Evolutionary conservation across 2,888 invertebrate species (phyloP), one percentile per base, ranked within the genome.

Genomic region (Pollenia angustigena): DNA sequence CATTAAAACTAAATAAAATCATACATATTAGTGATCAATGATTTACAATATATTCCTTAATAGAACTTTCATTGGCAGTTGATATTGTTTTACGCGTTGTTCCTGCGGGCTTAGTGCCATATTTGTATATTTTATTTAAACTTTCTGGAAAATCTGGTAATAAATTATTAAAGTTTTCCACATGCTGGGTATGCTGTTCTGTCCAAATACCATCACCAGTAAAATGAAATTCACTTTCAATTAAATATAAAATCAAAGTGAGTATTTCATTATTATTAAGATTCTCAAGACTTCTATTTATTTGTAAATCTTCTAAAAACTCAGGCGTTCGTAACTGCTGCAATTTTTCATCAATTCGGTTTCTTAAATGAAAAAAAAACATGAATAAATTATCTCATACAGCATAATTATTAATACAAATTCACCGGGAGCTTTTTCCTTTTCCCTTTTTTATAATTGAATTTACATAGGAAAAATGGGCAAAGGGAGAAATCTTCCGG

Each of bases 171-270:
- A 93, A 93, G 80, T 93, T 93, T 69, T 92, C 92, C 16, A 93
- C 92, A 50, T 92, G 91, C 60, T 92, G 90, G 8, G 90, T 89
- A 75, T 92, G 92, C 66, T 92, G 91, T 71, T 93, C 93, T 0
- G 92, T 92, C 96, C 96, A 97, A 56, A 97, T 94, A 0, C 96
- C 97, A 90, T 97, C 96, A 0, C 97, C 97, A 14, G 95, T 95
- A 90, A 97, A 97, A 92, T 97, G 95, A 91, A 95, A 95, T 89
- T 95, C 95, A 89, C 94, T 95, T 92, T 97, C 97, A 32, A 97
- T 95, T 80, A 95, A 94, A 91, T 97, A 97, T 62, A 97, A 90
- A 74, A 95, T 94, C 46, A 97, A 92, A 69, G 96, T 95, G 18
- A 97, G 92, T 69, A 95, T 93, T 87, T 96, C 95, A 16, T 92